A percentile compares a stretch with the other conserved stretches of the same genome.
These are phyloP conservation scores for Agriopis marginaria DNA, from an alignment of 2,888 invertebrate genomes.

Conservation along the genomic window DNA sequence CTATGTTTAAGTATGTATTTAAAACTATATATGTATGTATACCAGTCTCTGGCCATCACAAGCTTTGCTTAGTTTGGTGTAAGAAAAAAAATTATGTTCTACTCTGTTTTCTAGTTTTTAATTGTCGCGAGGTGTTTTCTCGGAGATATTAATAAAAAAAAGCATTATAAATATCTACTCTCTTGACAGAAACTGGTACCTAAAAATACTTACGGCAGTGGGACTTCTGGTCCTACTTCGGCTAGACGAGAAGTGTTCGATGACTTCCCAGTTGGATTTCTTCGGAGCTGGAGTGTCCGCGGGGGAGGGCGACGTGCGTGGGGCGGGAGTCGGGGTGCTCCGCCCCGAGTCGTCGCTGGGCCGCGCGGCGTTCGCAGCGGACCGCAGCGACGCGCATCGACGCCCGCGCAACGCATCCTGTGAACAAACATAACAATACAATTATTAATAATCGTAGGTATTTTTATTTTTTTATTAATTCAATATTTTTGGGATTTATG, in stretches of 20 bases:
- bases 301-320: conserved; percentile 83
- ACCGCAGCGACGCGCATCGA: conserved; percentile 86
- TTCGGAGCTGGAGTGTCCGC: conserved; percentile 86
- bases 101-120: too few relatives aligned
- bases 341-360: conserved; percentile 73
- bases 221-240: conserved; percentile 84
- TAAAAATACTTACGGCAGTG: conserved; percentile 67
- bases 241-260: conserved; percentile 92
- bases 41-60: too few relatives aligned
- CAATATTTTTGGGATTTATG: too few relatives aligned
- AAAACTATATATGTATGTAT: too few relatives aligned
- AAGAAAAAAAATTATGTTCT: too few relatives aligned
- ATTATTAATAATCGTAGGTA: too few relatives aligned
- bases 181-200: background rate
- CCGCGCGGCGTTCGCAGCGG: conserved; percentile 70
- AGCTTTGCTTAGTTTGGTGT: too few relatives aligned
- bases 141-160: too few relatives aligned
- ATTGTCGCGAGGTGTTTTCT: background rate
- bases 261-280: conserved; percentile 96
- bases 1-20: too few relatives aligned
- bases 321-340: conserved; percentile 75
- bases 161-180: too few relatives aligned
- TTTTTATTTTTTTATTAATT: too few relatives aligned
- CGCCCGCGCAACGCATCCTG: conserved; percentile 88
- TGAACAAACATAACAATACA: conserved; percentile 45